phyloP scores from a whole-genome alignment of 2,888 invertebrate genomes.

The Trissolcus brochymenae region DNA sequence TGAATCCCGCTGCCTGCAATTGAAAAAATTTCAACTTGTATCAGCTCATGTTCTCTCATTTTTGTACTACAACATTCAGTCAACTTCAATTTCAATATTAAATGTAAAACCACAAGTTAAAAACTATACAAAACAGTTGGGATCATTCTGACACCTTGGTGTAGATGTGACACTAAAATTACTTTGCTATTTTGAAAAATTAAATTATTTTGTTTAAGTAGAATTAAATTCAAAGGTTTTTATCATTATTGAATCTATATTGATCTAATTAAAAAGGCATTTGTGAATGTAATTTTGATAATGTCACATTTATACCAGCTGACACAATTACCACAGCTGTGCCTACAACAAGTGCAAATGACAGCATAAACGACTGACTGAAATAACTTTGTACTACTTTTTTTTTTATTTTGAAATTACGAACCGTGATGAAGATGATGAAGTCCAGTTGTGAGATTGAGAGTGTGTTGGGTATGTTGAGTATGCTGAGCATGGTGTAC shows the following conservation, averaged over 20 bases:
- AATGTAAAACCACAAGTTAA: no score
- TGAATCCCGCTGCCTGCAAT: constrained; percentile 68
- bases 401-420: constrained; percentile 37
- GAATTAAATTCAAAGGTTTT: not conserved
- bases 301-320: not conserved
- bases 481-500: constrained; percentile 70
- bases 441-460: constrained; percentile 69
- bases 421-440: constrained; percentile 74
- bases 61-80: not conserved
- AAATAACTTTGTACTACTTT: not conserved
- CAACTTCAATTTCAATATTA: no score
- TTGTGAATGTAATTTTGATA: not conserved
- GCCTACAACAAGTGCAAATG: not conserved
- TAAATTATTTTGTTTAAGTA: not conserved
- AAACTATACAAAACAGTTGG: no score
- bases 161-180: not conserved
- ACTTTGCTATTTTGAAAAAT: not conserved
- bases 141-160: no score
- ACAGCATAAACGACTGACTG: not conserved
- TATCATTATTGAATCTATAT: not conserved
- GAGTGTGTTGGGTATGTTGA: constrained; percentile 70
- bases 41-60: not conserved
- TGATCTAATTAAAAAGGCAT: not conserved
- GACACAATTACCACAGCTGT: not conserved
- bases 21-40: not conserved